phyloP scores from a whole-genome alignment of 2,113 vertebrate genomes.

The Haliaeetus leucogaster region DNA sequence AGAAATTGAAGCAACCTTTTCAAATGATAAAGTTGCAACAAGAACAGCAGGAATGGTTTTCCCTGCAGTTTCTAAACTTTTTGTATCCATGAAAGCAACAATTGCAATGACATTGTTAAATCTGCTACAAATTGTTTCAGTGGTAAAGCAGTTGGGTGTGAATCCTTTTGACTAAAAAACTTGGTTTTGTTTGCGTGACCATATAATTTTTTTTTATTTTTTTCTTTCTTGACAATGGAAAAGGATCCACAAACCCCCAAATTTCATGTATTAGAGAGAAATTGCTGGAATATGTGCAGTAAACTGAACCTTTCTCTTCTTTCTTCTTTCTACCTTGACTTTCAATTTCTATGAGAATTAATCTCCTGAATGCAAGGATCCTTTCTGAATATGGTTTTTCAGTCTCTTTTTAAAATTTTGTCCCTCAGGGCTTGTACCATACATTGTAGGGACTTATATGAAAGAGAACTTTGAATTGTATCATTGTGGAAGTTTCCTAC shows the following conservation, averaged over 20 bases:
- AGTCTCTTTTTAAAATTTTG: background rate
- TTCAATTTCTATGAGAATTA: background rate
- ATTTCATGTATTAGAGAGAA: background rate
- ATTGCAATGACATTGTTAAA: background rate
- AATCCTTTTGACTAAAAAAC: background rate
- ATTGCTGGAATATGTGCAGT: background rate
- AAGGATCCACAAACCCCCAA: fast-evolving
- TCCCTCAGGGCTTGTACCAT: background rate
- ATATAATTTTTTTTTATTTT: background rate
- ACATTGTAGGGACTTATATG: background rate
- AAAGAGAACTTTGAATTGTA: background rate
- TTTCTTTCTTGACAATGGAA: background rate
- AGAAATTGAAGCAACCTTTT: background rate
- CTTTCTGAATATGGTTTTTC: background rate
- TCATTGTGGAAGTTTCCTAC: background rate
- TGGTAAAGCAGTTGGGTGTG: background rate
- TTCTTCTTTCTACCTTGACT: background rate
- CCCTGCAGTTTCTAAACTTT: background rate
- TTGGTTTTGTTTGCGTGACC: background rate
- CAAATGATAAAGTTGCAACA: background rate
- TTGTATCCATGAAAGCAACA: background rate
- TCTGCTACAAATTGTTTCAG: background rate
- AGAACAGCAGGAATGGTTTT: background rate
- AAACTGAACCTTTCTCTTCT: background rate
- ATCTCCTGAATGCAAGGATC: background rate